A percentile compares a stretch with the other conserved stretches of the same genome.
Evolutionary conservation across 2,113 vertebrate species (phyloP).

Genomic region (Todiramphus chloris): DNA sequence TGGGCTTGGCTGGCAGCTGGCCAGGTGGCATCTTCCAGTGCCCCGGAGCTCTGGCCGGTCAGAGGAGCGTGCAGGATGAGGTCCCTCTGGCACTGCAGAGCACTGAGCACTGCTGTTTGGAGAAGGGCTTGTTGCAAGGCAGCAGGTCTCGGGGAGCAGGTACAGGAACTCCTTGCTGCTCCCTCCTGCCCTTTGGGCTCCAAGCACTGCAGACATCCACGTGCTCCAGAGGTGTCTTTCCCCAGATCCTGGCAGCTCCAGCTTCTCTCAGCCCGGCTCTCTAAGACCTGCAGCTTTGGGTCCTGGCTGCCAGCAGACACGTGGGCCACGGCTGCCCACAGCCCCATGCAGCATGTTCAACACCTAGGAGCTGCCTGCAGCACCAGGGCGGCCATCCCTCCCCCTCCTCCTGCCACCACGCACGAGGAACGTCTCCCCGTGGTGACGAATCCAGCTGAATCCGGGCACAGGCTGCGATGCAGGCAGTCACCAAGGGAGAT

Average conservation of each 20-base stretch:
- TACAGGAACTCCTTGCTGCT: background rate
- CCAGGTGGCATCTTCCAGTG: background rate
- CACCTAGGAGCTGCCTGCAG: background rate
- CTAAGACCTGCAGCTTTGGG: background rate
- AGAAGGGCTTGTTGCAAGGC: background rate
- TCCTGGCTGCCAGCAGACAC: background rate
- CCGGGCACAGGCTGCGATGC: slow-evolving; percentile 49
- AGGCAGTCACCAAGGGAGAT: slow-evolving; percentile 69
- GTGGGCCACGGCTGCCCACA: rapidly evolving
- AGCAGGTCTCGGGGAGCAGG: rapidly evolving
- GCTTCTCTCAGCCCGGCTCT: background rate
- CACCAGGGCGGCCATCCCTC: background rate
- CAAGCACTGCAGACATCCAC: rapidly evolving
- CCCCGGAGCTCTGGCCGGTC: background rate
- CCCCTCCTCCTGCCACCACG: slow-evolving; percentile 43
- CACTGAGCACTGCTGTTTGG: background rate
- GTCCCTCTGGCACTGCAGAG: background rate
- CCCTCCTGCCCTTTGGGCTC: background rate
- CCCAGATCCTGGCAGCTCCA: rapidly evolving
- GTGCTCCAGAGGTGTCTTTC: background rate
- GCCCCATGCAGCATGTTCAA: background rate
- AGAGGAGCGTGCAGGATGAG: rapidly evolving
- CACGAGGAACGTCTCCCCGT: slow-evolving; percentile 20
- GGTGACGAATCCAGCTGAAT: slow-evolving; percentile 65
- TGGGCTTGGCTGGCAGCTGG: background rate